phyloP scores from a whole-genome alignment of 2,113 vertebrate genomes.

The Ophiodon elongatus region DNA sequence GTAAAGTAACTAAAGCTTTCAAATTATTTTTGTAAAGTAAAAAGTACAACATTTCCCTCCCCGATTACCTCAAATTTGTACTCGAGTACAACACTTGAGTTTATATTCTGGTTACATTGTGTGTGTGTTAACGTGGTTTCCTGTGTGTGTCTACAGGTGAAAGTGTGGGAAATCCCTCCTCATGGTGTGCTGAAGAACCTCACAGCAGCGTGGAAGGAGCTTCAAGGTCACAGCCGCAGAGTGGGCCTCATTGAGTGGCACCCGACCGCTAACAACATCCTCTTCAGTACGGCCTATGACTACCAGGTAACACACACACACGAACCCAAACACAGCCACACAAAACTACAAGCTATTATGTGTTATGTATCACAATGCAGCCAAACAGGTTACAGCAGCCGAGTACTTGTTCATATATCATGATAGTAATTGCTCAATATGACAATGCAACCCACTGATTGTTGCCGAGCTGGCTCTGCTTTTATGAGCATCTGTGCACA shows the following conservation, averaged over 20 bases:
- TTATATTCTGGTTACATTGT: not conserved
- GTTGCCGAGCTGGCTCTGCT: too few species aligned
- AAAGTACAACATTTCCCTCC: not conserved
- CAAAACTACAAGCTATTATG: not conserved
- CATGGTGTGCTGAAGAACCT: slow-evolving; percentile 87
- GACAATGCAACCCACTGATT: not conserved
- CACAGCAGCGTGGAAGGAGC: slow-evolving; percentile 87
- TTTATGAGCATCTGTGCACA: too few species aligned
- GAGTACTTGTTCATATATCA: not conserved
- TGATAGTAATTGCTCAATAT: not conserved
- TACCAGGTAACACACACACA: slow-evolving; percentile 87
- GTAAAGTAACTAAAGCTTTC: not conserved
- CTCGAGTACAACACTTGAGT: not conserved
- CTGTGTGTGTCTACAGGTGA: slow-evolving; percentile 83
- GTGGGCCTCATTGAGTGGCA: slow-evolving; percentile 96
- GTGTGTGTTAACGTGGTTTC: not conserved
- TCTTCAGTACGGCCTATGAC: slow-evolving; percentile 93
- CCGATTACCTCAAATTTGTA: not conserved
- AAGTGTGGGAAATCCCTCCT: slow-evolving; percentile 93
- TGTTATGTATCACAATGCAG: slow-evolving; percentile 8
- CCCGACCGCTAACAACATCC: slow-evolving; percentile 90
- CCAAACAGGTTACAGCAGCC: slow-evolving; percentile 28
- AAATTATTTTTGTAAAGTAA: not conserved
- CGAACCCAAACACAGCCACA: not conserved
- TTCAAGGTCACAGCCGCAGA: slow-evolving; percentile 88